Percentiles rank a stretch among this genome's conserved stretches.
Evolutionary conservation across 2,797 vertebrate genomes (phyloP).

Genomic region (Poecilia picta): DNA sequence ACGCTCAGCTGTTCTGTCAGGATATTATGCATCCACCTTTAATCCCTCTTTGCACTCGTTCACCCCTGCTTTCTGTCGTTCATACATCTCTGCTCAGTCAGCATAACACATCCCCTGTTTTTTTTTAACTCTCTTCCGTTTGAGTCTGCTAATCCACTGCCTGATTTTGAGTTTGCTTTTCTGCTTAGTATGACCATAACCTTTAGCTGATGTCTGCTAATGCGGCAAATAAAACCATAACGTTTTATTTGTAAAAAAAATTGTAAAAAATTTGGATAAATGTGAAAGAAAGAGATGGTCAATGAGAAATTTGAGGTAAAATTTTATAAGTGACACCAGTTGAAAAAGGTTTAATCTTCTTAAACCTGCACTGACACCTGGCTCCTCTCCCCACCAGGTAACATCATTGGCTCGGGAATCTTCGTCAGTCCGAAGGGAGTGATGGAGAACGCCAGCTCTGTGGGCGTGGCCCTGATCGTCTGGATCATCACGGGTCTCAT

Average conservation of each 20-base stretch:
- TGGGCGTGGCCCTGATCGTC: constrained; percentile 89
- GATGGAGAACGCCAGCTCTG: constrained; percentile 91
- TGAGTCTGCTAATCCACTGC: constrained; percentile 12
- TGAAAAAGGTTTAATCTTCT: background rate
- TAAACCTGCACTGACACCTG: background rate
- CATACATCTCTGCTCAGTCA: constrained; percentile 52
- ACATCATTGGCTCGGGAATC: constrained; percentile 95
- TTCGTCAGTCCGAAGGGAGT: constrained; percentile 95
- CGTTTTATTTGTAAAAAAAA: too few species aligned
- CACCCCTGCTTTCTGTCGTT: constrained; percentile 35
- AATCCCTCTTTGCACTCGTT: constrained; percentile 56
- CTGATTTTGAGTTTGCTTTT: constrained; percentile 28
- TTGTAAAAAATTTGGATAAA: background rate
- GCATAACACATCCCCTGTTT: constrained; percentile 37
- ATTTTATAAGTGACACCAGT: too few species aligned
- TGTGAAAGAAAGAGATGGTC: background rate
- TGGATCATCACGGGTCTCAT: constrained; percentile 92
- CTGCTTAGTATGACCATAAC: background rate
- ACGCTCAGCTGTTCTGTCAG: constrained; percentile 61
- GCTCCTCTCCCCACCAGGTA: constrained; percentile 77
- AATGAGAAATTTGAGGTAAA: background rate
- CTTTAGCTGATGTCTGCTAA: background rate
- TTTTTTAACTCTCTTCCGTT: background rate
- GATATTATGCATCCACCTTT: constrained; percentile 20
- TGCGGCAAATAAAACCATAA: background rate